phyloP scores from a whole-genome alignment of 2,113 vertebrate genomes.

The Eurypyga helias region DNA sequence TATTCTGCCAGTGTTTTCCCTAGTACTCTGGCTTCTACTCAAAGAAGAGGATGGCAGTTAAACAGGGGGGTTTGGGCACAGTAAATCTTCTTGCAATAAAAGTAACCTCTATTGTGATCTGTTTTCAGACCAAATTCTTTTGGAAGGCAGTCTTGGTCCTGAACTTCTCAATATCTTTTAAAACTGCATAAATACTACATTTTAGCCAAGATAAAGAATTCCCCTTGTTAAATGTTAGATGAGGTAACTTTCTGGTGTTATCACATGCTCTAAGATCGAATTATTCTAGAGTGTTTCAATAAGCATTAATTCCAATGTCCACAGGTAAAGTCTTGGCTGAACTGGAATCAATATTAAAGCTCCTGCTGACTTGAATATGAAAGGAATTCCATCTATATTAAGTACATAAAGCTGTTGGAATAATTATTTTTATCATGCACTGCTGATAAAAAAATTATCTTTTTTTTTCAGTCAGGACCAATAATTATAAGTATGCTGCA shows the following conservation, averaged over 20 bases:
- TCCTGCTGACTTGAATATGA: background rate
- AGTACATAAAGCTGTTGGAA: background rate
- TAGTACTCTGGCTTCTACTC: constrained; percentile 6
- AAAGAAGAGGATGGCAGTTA: constrained; percentile 22
- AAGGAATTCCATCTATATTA: background rate
- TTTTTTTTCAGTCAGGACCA: background rate
- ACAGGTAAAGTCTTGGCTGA: background rate
- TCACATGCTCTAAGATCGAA: background rate
- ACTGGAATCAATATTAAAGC: background rate
- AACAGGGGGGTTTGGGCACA: background rate
- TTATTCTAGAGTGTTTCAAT: background rate
- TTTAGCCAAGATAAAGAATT: constrained; percentile 55
- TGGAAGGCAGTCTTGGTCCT: constrained; percentile 4
- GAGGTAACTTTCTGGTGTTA: constrained; percentile 25
- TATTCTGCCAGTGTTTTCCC: background rate
- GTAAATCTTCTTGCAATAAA: background rate
- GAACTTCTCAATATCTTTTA: background rate
- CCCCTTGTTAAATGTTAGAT: constrained; percentile 13
- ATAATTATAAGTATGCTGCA: background rate
- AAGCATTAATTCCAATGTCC: background rate
- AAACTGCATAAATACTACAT: constrained; percentile 1
- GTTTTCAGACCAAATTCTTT: constrained; percentile 25
- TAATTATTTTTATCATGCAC: background rate
- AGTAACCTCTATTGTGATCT: constrained; percentile 8
- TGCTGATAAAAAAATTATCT: too few species aligned